phyloP scores from a whole-genome alignment of 2,113 vertebrate species.

The Neodon shergylaensis region DNA sequence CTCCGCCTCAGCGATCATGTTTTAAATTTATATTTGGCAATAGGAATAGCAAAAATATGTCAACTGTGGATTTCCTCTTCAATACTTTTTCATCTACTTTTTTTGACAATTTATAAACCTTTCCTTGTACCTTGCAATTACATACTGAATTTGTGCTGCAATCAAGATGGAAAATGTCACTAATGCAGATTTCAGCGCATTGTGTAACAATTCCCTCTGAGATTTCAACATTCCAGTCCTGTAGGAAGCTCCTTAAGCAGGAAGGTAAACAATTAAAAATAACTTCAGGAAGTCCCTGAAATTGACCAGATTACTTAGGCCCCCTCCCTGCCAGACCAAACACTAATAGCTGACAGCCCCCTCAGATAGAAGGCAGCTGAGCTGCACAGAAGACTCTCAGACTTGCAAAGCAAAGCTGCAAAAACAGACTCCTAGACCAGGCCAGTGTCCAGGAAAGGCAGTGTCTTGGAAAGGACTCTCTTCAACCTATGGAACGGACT shows the following conservation, averaged over 20 bases:
- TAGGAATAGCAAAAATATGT: not conserved
- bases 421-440: not conserved
- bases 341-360: not conserved
- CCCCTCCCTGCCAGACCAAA: not conserved
- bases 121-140: not conserved
- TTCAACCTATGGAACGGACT: not conserved
- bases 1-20: not conserved
- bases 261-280: not conserved
- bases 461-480: not conserved
- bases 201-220: not conserved
- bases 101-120: not conserved
- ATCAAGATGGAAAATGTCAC: slow-evolving; percentile 47
- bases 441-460: not conserved
- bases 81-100: not conserved
- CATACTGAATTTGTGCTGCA: not conserved
- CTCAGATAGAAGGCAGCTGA: not conserved
- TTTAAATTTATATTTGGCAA: not conserved
- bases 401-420: not conserved
- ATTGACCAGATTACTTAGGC: not conserved
- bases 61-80: not conserved
- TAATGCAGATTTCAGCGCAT: not conserved
- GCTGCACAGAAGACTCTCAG: not conserved
- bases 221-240: not conserved
- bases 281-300: not conserved
- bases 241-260: not conserved